These are phyloP conservation scores for Nudaria mundana DNA, from an alignment of 2,888 invertebrate species.

Conservation along the genomic window DNA sequence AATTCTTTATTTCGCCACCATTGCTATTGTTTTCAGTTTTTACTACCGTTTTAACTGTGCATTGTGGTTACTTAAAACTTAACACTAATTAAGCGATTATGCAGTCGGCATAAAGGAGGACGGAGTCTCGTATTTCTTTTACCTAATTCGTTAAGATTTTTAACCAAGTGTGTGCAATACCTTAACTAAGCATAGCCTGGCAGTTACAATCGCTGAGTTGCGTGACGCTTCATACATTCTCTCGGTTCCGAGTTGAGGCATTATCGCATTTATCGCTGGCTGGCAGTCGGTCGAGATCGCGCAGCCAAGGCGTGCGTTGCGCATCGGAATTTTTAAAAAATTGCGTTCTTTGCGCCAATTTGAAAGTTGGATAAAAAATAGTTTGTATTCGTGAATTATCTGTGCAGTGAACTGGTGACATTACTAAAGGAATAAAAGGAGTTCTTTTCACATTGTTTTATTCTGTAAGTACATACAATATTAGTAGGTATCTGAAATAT, in stretches of 20 bases:
- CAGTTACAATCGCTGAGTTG: conserved; percentile 31
- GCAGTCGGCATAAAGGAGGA: not conserved
- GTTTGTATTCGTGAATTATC: conserved; percentile 29
- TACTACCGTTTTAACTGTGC: not conserved
- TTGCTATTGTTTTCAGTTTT: not conserved
- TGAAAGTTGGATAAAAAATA: conserved; percentile 35
- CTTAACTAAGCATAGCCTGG: conserved; percentile 16
- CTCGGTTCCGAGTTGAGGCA: conserved; percentile 24
- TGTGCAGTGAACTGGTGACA: conserved; percentile 35
- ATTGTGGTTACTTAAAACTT: not conserved
- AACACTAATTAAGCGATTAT: not conserved
- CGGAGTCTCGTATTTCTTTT: not conserved
- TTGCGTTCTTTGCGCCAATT: conserved; percentile 24
- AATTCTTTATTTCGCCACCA: not conserved
- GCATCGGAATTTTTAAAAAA: conserved; percentile 24
- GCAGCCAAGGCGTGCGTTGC: conserved; percentile 37
- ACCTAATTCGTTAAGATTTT: conserved; percentile 10
- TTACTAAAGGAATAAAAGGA: conserved; percentile 21
- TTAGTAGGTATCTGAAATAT: no score
- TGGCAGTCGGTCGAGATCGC: conserved; percentile 39
- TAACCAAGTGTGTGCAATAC: conserved; percentile 11
- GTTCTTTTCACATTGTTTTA: conserved; percentile 13
- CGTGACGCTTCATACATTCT: conserved; percentile 32
- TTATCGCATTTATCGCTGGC: conserved; percentile 21
- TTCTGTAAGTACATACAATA: conserved; percentile 21